Evolutionary conservation across 2,113 vertebrate genomes (phyloP), one percentile per base, ranked within the genome.

Genomic region (Sylvia atricapilla): DNA sequence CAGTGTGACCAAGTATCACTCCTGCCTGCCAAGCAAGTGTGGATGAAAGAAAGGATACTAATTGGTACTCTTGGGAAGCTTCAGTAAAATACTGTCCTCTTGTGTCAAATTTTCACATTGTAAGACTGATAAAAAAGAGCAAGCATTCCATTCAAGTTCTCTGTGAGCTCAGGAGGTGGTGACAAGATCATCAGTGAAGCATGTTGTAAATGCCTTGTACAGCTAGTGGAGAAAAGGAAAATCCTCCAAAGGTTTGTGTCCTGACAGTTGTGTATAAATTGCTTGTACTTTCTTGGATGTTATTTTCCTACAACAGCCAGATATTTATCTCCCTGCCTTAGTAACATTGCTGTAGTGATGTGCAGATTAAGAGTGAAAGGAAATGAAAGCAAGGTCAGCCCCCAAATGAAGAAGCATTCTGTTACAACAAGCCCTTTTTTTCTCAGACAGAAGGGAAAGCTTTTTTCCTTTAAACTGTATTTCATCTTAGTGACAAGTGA

Each of bases 351-450:
- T 66, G 23, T 66, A 77, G 50, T 63, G 67, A 77, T 19, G 12
- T 39, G 35, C 72, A 84, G 72, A 74, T 90, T 64, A 94, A 56
- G 68, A 90, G 11, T 58, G 79, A 88, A 83, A 60, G 55, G 63
- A 88, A 93, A 87, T 58, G 41, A 92, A 93, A 47, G 39, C 59
- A 88, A 83, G 78, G 82, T 90, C 95, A 84, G 21, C 46, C 63
- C n/a, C 21, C 5, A 90, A 90, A 88, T 66, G 68, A 80, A 90
- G 82, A 94, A 76, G n/a, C 43, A 58, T 83, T 87, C 25, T 89
- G 58, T 91, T 95, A 52, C 78, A 93, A 64, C 23, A 64, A 90
- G 41, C 20, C 23, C 13, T 79, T 75, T 79, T 62, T 63, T 79
- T 56, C 22, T 37, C 17, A 73, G 24, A 33, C 25, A 78, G 56